Evolutionary conservation across 2,888 invertebrate genomes (phyloP).

Genomic region (Mamestra brassicae): DNA sequence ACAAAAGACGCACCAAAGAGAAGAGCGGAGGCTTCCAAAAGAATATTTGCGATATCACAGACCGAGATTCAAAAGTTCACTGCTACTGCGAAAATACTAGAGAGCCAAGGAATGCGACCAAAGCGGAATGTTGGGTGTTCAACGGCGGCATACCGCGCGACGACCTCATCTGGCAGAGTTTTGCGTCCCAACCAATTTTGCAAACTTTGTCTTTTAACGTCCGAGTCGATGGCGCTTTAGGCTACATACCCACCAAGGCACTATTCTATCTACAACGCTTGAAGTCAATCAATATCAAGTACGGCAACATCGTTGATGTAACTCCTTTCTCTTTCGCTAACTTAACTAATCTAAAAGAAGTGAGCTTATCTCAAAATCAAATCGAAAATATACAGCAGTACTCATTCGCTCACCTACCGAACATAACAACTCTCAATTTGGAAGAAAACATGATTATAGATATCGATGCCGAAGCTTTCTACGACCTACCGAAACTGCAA

Average conservation of each 20-base stretch:
- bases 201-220: slow-evolving; percentile 94
- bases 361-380: slow-evolving; percentile 93
- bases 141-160: slow-evolving; percentile 92
- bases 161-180: slow-evolving; percentile 94
- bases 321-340: slow-evolving; percentile 94
- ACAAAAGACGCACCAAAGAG: slow-evolving; percentile 86
- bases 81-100: slow-evolving; percentile 93
- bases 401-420: slow-evolving; percentile 94
- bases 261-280: slow-evolving; percentile 92
- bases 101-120: slow-evolving; percentile 91
- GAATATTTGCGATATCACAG: slow-evolving; percentile 91
- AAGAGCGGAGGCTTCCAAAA: slow-evolving; percentile 87
- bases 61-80: slow-evolving; percentile 91
- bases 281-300: slow-evolving; percentile 93
- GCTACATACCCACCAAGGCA: slow-evolving; percentile 93
- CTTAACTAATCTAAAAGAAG: slow-evolving; percentile 92
- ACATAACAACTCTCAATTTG: slow-evolving; percentile 93
- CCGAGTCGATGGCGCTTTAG: slow-evolving; percentile 92
- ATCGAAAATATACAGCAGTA: slow-evolving; percentile 93
- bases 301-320: slow-evolving; percentile 93
- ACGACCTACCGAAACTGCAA: slow-evolving; percentile 93
- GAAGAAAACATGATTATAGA: slow-evolving; percentile 95
- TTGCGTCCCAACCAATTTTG: slow-evolving; percentile 93
- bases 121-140: slow-evolving; percentile 95
- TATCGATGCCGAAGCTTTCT: slow-evolving; percentile 94